Percentiles rank a stretch among this genome's conserved stretches.
Evolutionary conservation across 1,140 invertebrate genomes (phyloP).

Genomic region (Conus ventricosus): DNA sequence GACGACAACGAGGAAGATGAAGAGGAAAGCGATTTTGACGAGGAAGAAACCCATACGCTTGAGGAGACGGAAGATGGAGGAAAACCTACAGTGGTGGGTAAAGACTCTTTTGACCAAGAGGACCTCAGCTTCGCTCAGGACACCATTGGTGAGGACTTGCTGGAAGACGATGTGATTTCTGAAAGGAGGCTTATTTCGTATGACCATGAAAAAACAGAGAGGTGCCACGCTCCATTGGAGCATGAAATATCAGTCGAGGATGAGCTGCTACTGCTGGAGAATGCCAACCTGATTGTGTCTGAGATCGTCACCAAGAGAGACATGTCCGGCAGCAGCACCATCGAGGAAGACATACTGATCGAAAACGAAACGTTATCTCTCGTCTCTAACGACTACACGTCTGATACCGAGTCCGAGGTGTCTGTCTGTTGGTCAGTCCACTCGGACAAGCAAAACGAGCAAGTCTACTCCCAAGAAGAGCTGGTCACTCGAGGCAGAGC

Average conservation of each 20-base stretch:
- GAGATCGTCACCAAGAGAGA: slow-evolving; percentile 61
- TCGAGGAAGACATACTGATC: slow-evolving; percentile 77
- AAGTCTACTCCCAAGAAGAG: slow-evolving; percentile 46
- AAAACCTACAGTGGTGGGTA: background rate
- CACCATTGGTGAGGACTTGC: background rate
- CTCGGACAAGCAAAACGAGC: slow-evolving; percentile 60
- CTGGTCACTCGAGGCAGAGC: slow-evolving; percentile 51
- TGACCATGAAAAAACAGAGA: background rate
- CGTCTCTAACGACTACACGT: slow-evolving; percentile 80
- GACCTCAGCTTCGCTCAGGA: background rate
- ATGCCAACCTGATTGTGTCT: slow-evolving; percentile 78
- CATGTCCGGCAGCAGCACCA: slow-evolving; percentile 53
- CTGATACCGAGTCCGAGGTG: slow-evolving; percentile 69
- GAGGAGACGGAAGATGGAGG: background rate
- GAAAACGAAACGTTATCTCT: slow-evolving; percentile 82
- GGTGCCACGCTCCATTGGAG: slow-evolving; percentile 46
- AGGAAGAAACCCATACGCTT: background rate
- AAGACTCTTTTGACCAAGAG: background rate
- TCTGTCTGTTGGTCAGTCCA: slow-evolving; percentile 63
- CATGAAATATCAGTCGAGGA: slow-evolving; percentile 74
- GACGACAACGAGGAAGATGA: background rate
- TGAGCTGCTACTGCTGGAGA: slow-evolving; percentile 76
- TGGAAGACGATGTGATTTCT: background rate
- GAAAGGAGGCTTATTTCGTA: background rate
- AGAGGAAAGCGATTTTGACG: background rate